Percentiles rank a stretch among this genome's conserved stretches.
Conservation (phyloP, 2,113 vertebrate species). For the Barnardius zonarius region DNA sequence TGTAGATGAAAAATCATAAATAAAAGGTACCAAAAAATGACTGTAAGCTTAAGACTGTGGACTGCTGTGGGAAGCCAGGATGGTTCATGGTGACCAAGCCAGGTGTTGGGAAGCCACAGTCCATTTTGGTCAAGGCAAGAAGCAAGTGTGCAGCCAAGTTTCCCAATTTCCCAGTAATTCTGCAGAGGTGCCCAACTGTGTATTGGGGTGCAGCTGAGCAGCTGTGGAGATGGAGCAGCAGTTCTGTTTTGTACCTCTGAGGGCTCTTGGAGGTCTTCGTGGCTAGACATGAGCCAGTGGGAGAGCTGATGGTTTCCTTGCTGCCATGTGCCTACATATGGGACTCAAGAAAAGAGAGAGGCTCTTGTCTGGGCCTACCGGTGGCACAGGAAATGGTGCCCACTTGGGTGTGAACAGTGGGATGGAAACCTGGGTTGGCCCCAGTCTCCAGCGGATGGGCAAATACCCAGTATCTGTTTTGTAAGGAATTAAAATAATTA, state of each 20-base stretch:
- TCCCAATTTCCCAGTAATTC: neutral
- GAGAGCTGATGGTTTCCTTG: neutral
- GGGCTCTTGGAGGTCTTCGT: neutral
- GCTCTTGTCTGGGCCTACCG: neutral
- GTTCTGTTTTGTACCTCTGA: neutral
- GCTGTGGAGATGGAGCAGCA: neutral
- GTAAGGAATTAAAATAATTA: neutral
- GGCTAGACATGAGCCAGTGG: neutral
- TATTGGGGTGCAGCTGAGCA: neutral
- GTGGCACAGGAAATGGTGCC: neutral
- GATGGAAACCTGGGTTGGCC: neutral
- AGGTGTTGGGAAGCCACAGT: fast-evolving
- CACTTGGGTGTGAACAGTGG: neutral
- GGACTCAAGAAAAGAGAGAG: neutral
- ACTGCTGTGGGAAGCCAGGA: fast-evolving
- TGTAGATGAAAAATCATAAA: neutral
- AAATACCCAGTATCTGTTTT: neutral
- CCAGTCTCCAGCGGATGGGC: neutral
- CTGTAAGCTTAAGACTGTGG: neutral
- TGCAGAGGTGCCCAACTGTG: fast-evolving
- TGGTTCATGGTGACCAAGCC: neutral
- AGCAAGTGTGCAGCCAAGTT: fast-evolving
- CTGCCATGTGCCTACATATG: neutral
- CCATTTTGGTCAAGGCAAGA: neutral
- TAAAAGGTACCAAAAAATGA: neutral